Percentiles rank a stretch among this genome's conserved stretches.
phyloP scores from a whole-genome alignment of 2,888 invertebrate species.

The Apotomis turbidana region DNA sequence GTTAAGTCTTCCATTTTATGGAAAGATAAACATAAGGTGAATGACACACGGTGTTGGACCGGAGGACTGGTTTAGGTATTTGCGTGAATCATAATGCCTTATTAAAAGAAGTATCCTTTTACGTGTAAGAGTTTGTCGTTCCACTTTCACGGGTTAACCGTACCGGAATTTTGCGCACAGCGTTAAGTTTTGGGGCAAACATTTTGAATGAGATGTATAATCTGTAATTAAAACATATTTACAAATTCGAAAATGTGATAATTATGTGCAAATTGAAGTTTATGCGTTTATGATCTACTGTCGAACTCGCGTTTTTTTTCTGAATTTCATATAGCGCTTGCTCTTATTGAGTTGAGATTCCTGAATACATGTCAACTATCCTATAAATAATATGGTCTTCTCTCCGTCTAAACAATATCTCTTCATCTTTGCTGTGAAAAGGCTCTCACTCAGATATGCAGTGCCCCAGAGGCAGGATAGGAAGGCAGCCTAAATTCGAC shows the following conservation, averaged over 20 bases:
- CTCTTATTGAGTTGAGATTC: no score
- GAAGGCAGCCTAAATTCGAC: constrained; percentile 33
- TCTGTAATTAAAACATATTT: constrained; percentile 2
- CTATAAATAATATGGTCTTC: neutral
- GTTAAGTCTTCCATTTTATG: constrained; percentile 28
- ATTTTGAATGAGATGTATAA: neutral
- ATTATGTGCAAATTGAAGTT: constrained; percentile 4
- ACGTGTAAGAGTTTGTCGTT: constrained; percentile 24
- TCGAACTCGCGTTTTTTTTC: no score
- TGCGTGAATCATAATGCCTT: constrained; percentile 28
- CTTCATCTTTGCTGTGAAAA: neutral
- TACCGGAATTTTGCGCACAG: constrained; percentile 6
- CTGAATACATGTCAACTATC: no score
- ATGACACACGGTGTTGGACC: constrained; percentile 27
- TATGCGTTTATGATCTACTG: neutral
- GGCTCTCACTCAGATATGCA: neutral
- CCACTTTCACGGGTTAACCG: constrained; percentile 23
- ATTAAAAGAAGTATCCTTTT: constrained; percentile 23
- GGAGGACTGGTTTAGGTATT: constrained; percentile 32
- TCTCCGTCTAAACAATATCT: no score
- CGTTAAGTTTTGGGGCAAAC: constrained; percentile 16
- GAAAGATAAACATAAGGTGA: constrained; percentile 29
- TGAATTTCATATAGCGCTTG: no score
- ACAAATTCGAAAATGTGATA: neutral
- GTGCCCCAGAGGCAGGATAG: neutral